Evolutionary conservation across 2,888 invertebrate species (phyloP).

Genomic region (Meteorus colon): DNA sequence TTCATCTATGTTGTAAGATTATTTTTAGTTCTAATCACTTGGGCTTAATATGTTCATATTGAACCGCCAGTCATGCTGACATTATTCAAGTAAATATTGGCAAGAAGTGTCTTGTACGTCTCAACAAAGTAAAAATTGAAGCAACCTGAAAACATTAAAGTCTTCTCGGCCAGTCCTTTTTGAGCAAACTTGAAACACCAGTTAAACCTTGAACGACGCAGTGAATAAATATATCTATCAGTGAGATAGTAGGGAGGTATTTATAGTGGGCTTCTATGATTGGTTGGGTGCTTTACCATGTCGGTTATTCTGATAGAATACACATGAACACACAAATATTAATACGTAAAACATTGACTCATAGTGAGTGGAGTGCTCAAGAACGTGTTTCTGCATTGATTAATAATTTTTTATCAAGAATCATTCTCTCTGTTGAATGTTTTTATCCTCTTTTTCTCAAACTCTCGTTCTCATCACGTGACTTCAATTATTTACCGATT

Average conservation of each 20-base stretch:
- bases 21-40: no score
- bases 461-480: not conserved
- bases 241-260: slow-evolving; percentile 34
- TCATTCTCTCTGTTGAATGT: not conserved
- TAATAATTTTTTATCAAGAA: not conserved
- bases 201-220: slow-evolving; percentile 58
- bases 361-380: no score
- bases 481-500: not conserved
- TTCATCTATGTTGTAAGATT: no score
- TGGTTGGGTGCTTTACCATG: not conserved
- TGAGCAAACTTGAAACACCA: slow-evolving; percentile 54
- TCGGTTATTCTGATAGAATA: not conserved
- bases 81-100: no score
- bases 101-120: not conserved
- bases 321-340: not conserved
- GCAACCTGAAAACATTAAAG: slow-evolving; percentile 52
- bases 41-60: no score
- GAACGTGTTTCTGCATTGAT: slow-evolving; percentile 2
- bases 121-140: not conserved
- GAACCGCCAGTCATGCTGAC: no score
- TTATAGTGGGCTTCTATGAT: slow-evolving; percentile 23
- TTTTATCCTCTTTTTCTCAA: not conserved
- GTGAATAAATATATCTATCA: slow-evolving; percentile 65
- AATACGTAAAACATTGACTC: no score
- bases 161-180: slow-evolving; percentile 48